Conservation (phyloP, 2,888 invertebrate species). For the Tortrix viridana region DNA sequence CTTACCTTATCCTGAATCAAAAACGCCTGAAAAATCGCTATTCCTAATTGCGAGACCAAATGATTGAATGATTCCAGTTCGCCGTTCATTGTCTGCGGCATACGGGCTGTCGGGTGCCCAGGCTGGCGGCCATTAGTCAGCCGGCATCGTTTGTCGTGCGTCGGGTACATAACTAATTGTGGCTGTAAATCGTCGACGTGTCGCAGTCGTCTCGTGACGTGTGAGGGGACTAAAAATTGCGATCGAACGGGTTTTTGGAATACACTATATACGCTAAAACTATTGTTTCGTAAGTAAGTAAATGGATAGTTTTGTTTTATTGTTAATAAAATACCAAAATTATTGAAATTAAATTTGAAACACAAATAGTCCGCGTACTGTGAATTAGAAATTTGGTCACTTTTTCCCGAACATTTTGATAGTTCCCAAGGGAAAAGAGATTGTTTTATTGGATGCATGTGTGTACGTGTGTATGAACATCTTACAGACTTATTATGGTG, state of each 20-base stretch:
- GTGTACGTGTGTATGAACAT: too few relatives aligned
- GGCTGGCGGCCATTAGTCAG: constrained; percentile 66
- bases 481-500: too few relatives aligned
- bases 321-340: too few relatives aligned
- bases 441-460: too few relatives aligned
- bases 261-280: not conserved
- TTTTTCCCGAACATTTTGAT: too few relatives aligned
- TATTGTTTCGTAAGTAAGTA: too few relatives aligned
- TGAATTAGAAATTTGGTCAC: too few relatives aligned
- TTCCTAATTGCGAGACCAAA: constrained; percentile 58
- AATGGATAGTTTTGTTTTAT: too few relatives aligned
- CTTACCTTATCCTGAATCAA: constrained; percentile 21
- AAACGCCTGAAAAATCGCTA: constrained; percentile 45
- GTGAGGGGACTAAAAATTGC: constrained; percentile 24
- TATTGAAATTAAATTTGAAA: too few relatives aligned
- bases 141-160: constrained; percentile 71
- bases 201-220: constrained; percentile 50
- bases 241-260: constrained; percentile 4
- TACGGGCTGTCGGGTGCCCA: constrained; percentile 57
- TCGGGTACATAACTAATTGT: constrained; percentile 76
- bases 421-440: too few relatives aligned
- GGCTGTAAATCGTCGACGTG: constrained; percentile 71
- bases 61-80: constrained; percentile 63
- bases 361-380: too few relatives aligned
- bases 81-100: constrained; percentile 66